A percentile compares a stretch with the other conserved stretches of the same genome.
phyloP scores from a whole-genome alignment of 1,140 invertebrate genomes.

The Monochamus saltuarius region DNA sequence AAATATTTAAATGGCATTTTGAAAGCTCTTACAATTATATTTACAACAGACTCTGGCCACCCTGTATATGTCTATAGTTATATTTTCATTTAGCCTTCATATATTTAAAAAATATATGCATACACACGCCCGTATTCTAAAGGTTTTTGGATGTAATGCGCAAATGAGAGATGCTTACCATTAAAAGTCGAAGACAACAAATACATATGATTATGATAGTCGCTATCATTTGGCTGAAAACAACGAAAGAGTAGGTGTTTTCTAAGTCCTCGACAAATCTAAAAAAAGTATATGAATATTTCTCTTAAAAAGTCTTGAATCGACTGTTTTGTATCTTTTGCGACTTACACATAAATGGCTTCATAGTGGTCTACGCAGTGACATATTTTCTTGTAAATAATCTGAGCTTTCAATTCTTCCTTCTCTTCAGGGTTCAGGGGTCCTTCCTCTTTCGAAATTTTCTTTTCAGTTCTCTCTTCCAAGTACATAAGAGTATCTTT shows the following conservation, averaged over 20 bases:
- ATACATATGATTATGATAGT: constrained; percentile 43
- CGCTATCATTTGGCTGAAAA: constrained; percentile 38
- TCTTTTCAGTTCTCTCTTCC: constrained; percentile 7
- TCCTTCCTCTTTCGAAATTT: background rate
- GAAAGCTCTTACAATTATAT: too few species aligned
- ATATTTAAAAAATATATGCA: too few species aligned
- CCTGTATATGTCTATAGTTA: too few species aligned
- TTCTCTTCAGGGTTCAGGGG: background rate
- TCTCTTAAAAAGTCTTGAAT: too few species aligned
- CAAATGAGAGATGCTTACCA: constrained; percentile 34
- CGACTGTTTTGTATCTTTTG: too few species aligned
- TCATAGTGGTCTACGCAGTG: constrained; percentile 38
- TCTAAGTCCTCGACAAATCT: constrained; percentile 37
- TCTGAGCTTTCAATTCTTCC: background rate
- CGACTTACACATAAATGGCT: constrained; percentile 30
- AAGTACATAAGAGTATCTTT: constrained; percentile 36
- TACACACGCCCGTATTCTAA: too few species aligned
- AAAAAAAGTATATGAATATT: too few species aligned
- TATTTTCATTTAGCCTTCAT: too few species aligned
- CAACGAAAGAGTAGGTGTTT: constrained; percentile 34
- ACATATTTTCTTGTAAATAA: constrained; percentile 30
- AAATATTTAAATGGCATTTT: too few species aligned
- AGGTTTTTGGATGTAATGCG: too few species aligned
- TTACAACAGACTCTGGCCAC: too few species aligned
- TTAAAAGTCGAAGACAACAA: constrained; percentile 42